Conservation (phyloP, 2,797 vertebrate genomes). For the Serranus cabrilla region DNA sequence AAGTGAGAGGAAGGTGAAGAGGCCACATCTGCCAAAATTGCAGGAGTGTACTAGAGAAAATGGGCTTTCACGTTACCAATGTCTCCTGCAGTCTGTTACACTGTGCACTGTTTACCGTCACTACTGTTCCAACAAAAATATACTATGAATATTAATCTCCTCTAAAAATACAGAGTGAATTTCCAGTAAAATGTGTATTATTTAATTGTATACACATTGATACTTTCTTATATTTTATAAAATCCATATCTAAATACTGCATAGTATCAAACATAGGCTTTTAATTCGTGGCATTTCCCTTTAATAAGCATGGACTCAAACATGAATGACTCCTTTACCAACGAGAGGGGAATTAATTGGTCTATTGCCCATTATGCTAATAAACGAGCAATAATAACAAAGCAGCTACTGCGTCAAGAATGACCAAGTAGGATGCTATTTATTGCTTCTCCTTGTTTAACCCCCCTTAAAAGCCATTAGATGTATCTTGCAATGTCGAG, state of each 20-base stretch:
- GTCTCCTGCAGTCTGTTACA: constrained; percentile 28
- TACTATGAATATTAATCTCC: no score
- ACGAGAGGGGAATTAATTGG: constrained; percentile 72
- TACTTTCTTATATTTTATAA: background rate
- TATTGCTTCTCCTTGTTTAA: constrained; percentile 49
- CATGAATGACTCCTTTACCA: constrained; percentile 71
- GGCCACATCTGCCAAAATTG: constrained; percentile 64
- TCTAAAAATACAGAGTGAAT: background rate
- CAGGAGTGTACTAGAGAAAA: constrained; percentile 46
- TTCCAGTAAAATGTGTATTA: background rate
- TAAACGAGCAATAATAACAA: constrained; percentile 77
- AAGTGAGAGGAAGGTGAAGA: constrained; percentile 57
- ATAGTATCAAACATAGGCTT: constrained; percentile 16
- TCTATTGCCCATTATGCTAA: constrained; percentile 75
- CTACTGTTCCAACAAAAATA: background rate
- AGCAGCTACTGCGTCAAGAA: constrained; percentile 56
- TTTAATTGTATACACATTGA: constrained; percentile 6
- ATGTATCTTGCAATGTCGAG: constrained; percentile 70
- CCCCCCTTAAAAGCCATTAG: constrained; percentile 72
- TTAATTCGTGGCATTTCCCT: constrained; percentile 25
- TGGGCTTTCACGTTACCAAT: constrained; percentile 54
- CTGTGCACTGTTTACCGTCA: background rate
- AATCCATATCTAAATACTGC: constrained; percentile 8
- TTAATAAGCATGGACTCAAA: constrained; percentile 67
- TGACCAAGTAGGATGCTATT: constrained; percentile 57